A percentile compares a stretch with the other conserved stretches of the same genome.
Evolutionary conservation across 1,140 invertebrate genomes (phyloP).

Genomic region (Meloidogyne floridensis): DNA sequence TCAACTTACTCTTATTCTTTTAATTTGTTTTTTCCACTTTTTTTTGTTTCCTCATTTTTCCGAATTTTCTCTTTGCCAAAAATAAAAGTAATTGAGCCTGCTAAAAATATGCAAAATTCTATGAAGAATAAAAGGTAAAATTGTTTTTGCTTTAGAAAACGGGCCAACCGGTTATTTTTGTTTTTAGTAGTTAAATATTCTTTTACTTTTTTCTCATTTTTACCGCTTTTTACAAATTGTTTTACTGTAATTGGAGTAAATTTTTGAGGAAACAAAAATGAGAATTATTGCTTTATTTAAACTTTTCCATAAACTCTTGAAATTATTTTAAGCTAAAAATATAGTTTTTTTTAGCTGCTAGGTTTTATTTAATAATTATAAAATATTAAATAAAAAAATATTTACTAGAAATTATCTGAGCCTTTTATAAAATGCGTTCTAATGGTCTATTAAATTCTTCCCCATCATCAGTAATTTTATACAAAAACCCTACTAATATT

Average conservation of each 20-base stretch:
- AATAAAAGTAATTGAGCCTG: too few relatives aligned
- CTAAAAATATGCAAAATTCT: background rate
- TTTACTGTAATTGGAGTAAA: constrained; percentile 4
- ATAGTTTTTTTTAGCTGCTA: too few relatives aligned
- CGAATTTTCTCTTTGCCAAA: too few relatives aligned
- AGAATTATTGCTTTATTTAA: too few relatives aligned
- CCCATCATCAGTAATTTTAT: background rate
- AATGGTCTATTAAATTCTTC: background rate
- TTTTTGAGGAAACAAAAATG: background rate
- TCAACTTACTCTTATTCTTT: too few relatives aligned
- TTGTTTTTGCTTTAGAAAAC: background rate
- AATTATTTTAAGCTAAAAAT: too few relatives aligned
- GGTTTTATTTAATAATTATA: too few relatives aligned
- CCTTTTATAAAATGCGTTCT: background rate
- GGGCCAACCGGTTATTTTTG: background rate
- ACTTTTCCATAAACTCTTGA: too few relatives aligned
- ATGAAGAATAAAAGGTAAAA: background rate
- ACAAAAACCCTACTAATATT: background rate
- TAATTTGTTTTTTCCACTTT: too few relatives aligned
- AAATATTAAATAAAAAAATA: background rate
- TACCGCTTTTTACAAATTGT: background rate
- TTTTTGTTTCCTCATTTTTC: too few relatives aligned
- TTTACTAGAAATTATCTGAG: background rate
- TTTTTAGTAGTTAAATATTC: background rate
- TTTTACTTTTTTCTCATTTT: background rate